phyloP scores from a whole-genome alignment of 2,113 vertebrate species.

The Eublepharis macularius region DNA sequence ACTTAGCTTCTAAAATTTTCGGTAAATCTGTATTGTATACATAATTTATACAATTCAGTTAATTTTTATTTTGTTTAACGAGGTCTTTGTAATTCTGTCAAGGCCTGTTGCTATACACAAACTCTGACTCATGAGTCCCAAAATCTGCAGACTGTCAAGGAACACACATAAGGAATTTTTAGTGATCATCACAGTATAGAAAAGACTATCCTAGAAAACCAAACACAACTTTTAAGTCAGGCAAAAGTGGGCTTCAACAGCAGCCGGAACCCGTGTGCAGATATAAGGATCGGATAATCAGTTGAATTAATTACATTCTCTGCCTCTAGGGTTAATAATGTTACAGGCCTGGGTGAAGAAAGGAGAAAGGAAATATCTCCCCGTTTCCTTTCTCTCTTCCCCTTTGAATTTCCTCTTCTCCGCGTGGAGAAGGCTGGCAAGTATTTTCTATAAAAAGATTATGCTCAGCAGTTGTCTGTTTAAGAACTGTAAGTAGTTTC shows the following conservation, averaged over 20 bases:
- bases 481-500: too few species aligned
- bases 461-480: too few species aligned
- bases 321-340: not conserved
- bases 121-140: too few species aligned
- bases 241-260: not conserved
- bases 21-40: too few species aligned
- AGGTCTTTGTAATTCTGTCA: too few species aligned
- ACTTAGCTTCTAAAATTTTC: not conserved
- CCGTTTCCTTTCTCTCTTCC: not conserved
- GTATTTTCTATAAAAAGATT: not conserved
- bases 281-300: not conserved
- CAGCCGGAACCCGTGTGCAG: not conserved
- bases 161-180: not conserved
- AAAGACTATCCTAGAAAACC: not conserved
- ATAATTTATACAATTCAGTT: too few species aligned
- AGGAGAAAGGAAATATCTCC: not conserved
- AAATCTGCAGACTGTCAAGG: not conserved
- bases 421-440: not conserved
- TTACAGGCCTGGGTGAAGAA: not conserved
- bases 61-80: too few species aligned
- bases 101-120: too few species aligned
- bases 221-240: not conserved
- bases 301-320: too few species aligned
- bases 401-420: not conserved
- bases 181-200: not conserved